Conservation (phyloP, 2,797 vertebrate species). For the Kryptopterus vitreolus region DNA sequence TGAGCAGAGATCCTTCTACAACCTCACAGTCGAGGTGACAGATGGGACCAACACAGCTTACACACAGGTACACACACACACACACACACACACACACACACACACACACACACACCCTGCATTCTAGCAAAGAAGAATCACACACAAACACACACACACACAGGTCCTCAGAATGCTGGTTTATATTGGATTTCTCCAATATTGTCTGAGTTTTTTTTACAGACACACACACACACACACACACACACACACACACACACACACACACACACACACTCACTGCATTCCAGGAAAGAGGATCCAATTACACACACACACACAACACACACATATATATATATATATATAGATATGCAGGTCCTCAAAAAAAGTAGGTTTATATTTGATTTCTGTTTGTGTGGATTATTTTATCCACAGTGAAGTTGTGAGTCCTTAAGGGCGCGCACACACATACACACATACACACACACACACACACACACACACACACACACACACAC, state of each 20-base stretch:
- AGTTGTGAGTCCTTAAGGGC: constrained; percentile 61
- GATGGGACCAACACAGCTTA: constrained; percentile 46
- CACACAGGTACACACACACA: constrained; percentile 72
- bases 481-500: too few species aligned
- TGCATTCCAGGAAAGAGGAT: too few species aligned
- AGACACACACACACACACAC: too few species aligned
- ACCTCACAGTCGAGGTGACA: constrained; percentile 50
- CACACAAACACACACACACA: not conserved
- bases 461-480: constrained; percentile 8
- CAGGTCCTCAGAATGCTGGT: constrained; percentile 7
- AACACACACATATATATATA: not conserved
- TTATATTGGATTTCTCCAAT: not conserved
- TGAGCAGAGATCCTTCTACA: constrained; percentile 75
- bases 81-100: constrained; percentile 55
- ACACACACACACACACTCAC: constrained; percentile 27
- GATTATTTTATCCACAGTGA: not conserved
- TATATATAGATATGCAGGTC: too few species aligned
- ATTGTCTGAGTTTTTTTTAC: too few species aligned
- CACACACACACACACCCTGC: constrained; percentile 6
- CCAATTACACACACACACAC: constrained; percentile 58
- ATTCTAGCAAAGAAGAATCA: too few species aligned
- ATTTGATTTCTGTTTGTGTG: not conserved
- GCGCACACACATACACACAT: constrained; percentile 61
- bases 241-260: constrained; percentile 72
- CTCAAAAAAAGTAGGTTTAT: not conserved